Conservation (phyloP, 1,140 invertebrate genomes). For the Apis dorsata region DNA sequence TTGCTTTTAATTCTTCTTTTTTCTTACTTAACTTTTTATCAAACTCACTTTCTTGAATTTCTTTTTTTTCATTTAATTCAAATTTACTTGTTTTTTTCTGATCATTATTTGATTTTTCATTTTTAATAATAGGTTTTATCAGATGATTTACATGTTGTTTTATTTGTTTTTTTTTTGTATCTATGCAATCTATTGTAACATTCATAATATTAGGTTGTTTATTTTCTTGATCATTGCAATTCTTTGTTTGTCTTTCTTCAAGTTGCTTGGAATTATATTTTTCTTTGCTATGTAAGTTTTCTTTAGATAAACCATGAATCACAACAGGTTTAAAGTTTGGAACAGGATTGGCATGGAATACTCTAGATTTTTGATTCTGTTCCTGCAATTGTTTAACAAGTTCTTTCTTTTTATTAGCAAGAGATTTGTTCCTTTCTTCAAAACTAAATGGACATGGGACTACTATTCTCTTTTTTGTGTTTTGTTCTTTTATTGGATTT, state of each 20-base stretch:
- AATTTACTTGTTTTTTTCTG: slow-evolving; percentile 42
- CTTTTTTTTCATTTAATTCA: slow-evolving; percentile 74
- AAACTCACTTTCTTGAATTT: slow-evolving; percentile 73
- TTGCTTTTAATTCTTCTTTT: slow-evolving; percentile 64
- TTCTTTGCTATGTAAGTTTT: slow-evolving; percentile 15
- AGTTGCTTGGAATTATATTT: not conserved
- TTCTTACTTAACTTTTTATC: slow-evolving; percentile 74
- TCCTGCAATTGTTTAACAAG: slow-evolving; percentile 78
- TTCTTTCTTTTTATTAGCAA: slow-evolving; percentile 79
- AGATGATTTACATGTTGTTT: not conserved
- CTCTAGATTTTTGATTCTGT: slow-evolving; percentile 73
- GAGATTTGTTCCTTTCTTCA: slow-evolving; percentile 78
- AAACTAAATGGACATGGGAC: slow-evolving; percentile 80
- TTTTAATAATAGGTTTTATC: not conserved
- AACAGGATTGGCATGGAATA: slow-evolving; percentile 80
- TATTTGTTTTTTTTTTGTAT: not conserved
- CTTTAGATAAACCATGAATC: slow-evolving; percentile 54
- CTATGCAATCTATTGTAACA: too few relatives aligned
- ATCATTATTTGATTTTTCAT: not conserved
- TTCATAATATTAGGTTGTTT: slow-evolving; percentile 18
- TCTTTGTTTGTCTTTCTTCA: not conserved
- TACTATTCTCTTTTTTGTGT: slow-evolving; percentile 13
- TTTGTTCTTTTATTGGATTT: slow-evolving; percentile 3
- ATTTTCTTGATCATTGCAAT: slow-evolving; percentile 44
- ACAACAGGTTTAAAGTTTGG: slow-evolving; percentile 75